A percentile compares a stretch with the other conserved stretches of the same genome.
Evolutionary conservation across 2,113 vertebrate species (phyloP).

Genomic region (Meleagris gallopavo): DNA sequence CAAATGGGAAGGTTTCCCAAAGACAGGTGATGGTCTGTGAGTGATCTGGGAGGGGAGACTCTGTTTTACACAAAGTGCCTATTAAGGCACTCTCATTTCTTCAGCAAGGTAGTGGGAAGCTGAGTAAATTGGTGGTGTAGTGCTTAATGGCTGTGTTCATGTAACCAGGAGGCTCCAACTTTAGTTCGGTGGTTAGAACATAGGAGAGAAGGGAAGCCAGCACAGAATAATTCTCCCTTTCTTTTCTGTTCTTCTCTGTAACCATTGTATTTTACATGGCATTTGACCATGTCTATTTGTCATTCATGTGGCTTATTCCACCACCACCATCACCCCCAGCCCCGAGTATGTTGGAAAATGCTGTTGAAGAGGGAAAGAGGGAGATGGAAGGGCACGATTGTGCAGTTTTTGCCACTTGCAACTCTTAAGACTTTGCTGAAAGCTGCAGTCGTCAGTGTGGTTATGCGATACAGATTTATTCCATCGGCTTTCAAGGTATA

Average conservation of each 20-base stretch:
- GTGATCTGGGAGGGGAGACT: background rate
- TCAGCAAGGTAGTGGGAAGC: background rate
- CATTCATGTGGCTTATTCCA: background rate
- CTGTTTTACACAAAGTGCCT: background rate
- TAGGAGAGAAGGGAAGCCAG: background rate
- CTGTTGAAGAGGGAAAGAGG: background rate
- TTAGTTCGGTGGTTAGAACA: background rate
- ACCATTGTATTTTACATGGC: background rate
- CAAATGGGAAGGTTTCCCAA: background rate
- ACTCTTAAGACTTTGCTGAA: slow-evolving; percentile 34
- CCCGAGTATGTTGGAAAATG: background rate
- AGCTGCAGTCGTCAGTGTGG: background rate
- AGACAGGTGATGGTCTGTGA: background rate
- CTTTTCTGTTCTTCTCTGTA: background rate
- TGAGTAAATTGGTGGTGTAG: background rate
- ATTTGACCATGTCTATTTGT: background rate
- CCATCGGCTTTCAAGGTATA: slow-evolving; percentile 49
- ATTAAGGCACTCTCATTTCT: background rate
- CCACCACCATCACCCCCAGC: background rate
- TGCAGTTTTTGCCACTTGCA: background rate
- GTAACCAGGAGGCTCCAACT: background rate
- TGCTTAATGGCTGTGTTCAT: background rate
- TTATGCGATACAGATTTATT: slow-evolving; percentile 48
- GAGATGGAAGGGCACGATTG: background rate
- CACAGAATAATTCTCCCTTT: background rate